Evolutionary conservation across 1,140 invertebrate genomes (phyloP).

Genomic region (Eriosoma lanigerum): DNA sequence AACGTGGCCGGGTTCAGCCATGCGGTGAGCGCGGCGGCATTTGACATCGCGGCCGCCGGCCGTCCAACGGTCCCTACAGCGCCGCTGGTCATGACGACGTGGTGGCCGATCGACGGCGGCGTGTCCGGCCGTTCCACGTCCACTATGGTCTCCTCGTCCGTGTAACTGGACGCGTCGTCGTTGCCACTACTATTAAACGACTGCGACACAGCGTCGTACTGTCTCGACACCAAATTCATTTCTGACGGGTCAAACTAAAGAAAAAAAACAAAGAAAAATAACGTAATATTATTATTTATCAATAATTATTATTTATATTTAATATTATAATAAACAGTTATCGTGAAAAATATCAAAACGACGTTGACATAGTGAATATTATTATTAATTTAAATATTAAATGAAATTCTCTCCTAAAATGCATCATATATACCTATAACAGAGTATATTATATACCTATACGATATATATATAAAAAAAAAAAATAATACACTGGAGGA

Average conservation of each 20-base stretch:
- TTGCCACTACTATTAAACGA: not conserved
- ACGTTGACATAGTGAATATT: too few relatives aligned
- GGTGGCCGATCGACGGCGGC: not conserved
- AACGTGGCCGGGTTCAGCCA: conserved; percentile 41
- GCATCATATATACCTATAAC: too few relatives aligned
- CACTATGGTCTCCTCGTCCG: conserved; percentile 39
- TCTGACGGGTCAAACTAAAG: not conserved
- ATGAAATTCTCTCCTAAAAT: too few relatives aligned
- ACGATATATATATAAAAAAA: not conserved
- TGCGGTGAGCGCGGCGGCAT: conserved; percentile 22
- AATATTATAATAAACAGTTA: too few relatives aligned
- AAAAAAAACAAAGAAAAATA: not conserved
- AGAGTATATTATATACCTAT: too few relatives aligned
- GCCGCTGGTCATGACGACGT: not conserved
- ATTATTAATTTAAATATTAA: too few relatives aligned
- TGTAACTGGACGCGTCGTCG: not conserved
- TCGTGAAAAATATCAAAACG: too few relatives aligned
- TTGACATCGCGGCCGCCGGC: not conserved
- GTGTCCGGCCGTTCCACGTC: conserved; percentile 37
- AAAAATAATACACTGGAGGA: not conserved
- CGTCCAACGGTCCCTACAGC: not conserved
- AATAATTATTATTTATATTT: too few relatives aligned
- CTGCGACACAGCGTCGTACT: not conserved
- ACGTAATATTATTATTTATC: too few relatives aligned
- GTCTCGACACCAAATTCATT: conserved; percentile 31